These are phyloP conservation scores for Calosoma granatense DNA, from an alignment of 1,140 invertebrate species.

Conservation along the genomic window DNA sequence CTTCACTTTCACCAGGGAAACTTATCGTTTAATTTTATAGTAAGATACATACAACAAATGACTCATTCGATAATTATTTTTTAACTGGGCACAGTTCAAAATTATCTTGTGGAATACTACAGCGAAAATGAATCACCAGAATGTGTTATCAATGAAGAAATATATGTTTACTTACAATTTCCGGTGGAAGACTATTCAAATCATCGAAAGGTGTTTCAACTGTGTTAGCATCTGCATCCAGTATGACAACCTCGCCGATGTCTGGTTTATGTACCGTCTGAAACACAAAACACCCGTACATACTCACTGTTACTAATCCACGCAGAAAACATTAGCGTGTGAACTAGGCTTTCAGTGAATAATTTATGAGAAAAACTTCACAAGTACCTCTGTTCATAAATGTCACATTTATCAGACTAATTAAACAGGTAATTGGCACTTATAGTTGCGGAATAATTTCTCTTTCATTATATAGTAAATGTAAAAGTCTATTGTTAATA, in stretches of 20 bases:
- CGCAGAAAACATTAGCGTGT: background rate
- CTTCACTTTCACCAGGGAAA: no score
- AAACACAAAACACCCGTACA: conserved; percentile 26
- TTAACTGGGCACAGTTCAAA: background rate
- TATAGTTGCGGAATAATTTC: no score
- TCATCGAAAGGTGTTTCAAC: conserved; percentile 83
- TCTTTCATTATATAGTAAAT: no score
- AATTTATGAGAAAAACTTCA: no score
- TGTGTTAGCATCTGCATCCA: conserved; percentile 82
- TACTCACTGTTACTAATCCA: background rate
- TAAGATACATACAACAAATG: no score
- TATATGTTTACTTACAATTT: conserved; percentile 52
- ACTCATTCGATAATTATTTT: background rate
- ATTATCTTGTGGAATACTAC: background rate
- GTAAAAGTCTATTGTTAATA: no score
- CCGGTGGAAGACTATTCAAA: conserved; percentile 69
- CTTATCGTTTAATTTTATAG: no score
- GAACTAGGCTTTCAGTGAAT: background rate
- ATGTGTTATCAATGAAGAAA: no score
- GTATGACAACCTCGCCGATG: conserved; percentile 82
- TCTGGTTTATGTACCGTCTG: conserved; percentile 61
- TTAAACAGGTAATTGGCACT: no score
- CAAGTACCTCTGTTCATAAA: no score
- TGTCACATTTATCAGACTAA: no score
- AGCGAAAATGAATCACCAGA: no score